Base-by-base conservation (phyloP, 2,797 vertebrate species). In the Chaetophractus vellerosus region DNA sequence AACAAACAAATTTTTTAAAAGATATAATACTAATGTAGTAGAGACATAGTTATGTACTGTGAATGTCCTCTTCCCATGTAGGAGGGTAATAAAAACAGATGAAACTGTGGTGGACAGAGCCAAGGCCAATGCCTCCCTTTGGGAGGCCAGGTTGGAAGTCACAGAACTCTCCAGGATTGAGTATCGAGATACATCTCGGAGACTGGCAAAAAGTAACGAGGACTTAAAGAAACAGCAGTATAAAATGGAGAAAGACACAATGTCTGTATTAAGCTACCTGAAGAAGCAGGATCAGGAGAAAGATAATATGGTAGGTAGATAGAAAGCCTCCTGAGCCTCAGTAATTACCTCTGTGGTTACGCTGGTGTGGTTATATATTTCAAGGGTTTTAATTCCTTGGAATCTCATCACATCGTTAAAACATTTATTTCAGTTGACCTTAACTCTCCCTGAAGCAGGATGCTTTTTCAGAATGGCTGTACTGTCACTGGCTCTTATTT, bases 101-200 rank as follows among this genome's bases (percentile, higher is more conserved):
- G 99, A 99, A 91, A 96, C 98, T 9, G 99, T 99, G 36, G 28
- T 98, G 5, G 99, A 99, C 28, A 99, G 98, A 96, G 98, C 98
- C 26, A 99, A 98, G 81, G 98, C 98, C 33, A 99, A 98, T 92
- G 98, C 98, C 0, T 97, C 98, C 31, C 98, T 99, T 4, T 99
- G 99, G 99, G 99, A 99, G 98, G 97, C 99, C 38, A 98, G 98
- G 95, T 88, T 99, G 83, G 97, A 99, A 94, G 96, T 98, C 79
- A 98, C 98, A 0, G 99, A 99, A 71, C 96, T 97, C 93, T 99
- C 98, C 4, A 98, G 98, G 10, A 93, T 82, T 10, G 98, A 99
- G 59, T 98, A 98, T 94, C 98, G 98, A 0, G 98, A 99, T 75
- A 97, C 98, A 3, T 98, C 98, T 21, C 97, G 96, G 21, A 98